A percentile compares a stretch with the other conserved stretches of the same genome.
phyloP scores from a whole-genome alignment of 2,113 vertebrate genomes.

The Pollachius pollachius region DNA sequence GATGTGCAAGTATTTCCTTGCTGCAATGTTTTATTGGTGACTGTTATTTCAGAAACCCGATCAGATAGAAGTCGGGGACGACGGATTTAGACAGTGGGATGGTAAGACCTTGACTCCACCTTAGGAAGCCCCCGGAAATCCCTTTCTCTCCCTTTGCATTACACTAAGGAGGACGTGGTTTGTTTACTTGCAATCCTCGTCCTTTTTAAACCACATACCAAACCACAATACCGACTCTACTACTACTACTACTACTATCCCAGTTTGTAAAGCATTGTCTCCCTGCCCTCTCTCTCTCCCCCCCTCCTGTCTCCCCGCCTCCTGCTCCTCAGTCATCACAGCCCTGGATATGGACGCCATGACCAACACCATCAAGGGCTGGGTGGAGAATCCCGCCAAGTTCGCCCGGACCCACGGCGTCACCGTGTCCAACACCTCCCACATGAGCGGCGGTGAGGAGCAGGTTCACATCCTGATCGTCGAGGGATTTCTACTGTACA shows the following conservation, averaged over 20 bases:
- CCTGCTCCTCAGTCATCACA: constrained; percentile 68
- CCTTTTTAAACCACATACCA: no score
- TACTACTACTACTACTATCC: no score
- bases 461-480: constrained; percentile 77
- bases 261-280: no score
- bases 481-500: constrained; percentile 81
- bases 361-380: constrained; percentile 76
- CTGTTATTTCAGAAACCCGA: constrained; percentile 86
- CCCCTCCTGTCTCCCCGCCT: constrained; percentile 3
- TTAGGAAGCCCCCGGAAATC: constrained; percentile 67
- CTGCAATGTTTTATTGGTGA: constrained; percentile 83
- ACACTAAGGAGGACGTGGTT: constrained; percentile 2
- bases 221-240: no score
- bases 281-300: not conserved
- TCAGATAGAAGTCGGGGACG: constrained; percentile 81
- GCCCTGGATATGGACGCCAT: constrained; percentile 82
- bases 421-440: constrained; percentile 35
- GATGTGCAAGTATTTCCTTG: constrained; percentile 68
- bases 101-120: constrained; percentile 81
- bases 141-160: constrained; percentile 6
- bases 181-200: no score
- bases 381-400: constrained; percentile 79
- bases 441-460: constrained; percentile 47
- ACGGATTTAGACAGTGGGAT: constrained; percentile 87
- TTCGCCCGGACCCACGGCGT: constrained; percentile 79